Percentiles rank a stretch among this genome's conserved stretches.
phyloP scores from a whole-genome alignment of 2,888 invertebrate genomes.

The Chorisops tibialis region DNA sequence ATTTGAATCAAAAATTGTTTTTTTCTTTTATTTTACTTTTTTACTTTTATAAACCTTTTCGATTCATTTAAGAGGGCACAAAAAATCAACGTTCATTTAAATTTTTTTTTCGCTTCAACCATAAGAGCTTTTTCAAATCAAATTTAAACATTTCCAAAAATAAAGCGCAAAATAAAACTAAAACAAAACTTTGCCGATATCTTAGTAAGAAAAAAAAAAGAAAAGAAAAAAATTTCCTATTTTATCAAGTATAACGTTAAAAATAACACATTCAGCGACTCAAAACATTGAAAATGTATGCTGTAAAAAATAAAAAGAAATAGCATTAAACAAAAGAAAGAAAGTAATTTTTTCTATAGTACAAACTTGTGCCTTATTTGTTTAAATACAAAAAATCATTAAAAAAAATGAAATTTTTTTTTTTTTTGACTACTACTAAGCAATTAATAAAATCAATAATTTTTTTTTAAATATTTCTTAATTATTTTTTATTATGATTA shows the following conservation, averaged over 20 bases:
- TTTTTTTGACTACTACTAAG: slow-evolving; percentile 16
- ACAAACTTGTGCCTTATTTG: slow-evolving; percentile 40
- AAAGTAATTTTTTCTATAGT: slow-evolving; percentile 36
- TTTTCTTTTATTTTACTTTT: too few relatives aligned
- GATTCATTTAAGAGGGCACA: too few relatives aligned
- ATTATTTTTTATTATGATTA: too few relatives aligned
- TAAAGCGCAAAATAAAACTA: neutral
- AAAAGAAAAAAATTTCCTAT: too few relatives aligned
- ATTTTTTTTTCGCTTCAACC: too few relatives aligned
- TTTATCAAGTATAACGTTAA: neutral
- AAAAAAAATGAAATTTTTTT: slow-evolving; percentile 21
- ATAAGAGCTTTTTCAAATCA: neutral
- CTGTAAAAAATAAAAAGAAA: slow-evolving; percentile 6
- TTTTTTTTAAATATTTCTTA: neutral
- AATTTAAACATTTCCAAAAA: neutral
- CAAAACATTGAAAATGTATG: slow-evolving; percentile 10
- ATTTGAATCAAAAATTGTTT: too few relatives aligned
- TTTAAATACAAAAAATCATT: slow-evolving; percentile 32
- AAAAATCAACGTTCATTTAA: too few relatives aligned
- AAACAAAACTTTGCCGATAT: neutral
- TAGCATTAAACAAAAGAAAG: slow-evolving; percentile 24
- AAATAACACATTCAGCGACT: neutral
- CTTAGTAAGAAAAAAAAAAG: neutral
- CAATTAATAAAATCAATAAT: slow-evolving; percentile 1
- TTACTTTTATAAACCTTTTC: too few relatives aligned